A percentile compares a stretch with the other conserved stretches of the same genome.
These are phyloP conservation scores for Liparis tanakae DNA, from an alignment of 2,797 vertebrate genomes.

Conservation along the genomic window DNA sequence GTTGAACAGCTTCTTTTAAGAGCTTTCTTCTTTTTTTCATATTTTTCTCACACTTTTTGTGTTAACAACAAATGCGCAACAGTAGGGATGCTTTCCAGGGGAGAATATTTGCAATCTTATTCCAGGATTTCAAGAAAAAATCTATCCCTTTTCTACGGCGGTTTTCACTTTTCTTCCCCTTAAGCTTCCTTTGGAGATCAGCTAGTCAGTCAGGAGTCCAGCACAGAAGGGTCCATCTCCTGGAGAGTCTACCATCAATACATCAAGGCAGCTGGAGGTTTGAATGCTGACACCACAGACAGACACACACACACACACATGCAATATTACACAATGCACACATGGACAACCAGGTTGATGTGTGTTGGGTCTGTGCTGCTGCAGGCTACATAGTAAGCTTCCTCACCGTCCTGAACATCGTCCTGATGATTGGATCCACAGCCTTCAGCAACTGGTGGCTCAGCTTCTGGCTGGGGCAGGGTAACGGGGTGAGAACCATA, in stretches of 20 bases:
- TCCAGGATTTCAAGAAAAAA: background rate
- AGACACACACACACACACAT: background rate
- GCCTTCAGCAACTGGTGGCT: constrained; percentile 88
- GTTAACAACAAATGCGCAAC: background rate
- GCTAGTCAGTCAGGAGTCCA: constrained; percentile 74
- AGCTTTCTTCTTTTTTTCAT: background rate
- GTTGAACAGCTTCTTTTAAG: background rate
- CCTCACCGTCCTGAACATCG: constrained; percentile 65
- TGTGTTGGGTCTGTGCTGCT: constrained; percentile 28
- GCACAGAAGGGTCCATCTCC: constrained; percentile 74
- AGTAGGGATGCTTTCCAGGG: background rate
- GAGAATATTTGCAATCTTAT: background rate
- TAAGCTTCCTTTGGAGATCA: constrained; percentile 62
- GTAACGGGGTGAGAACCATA: constrained; percentile 79
- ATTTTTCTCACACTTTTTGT: background rate
- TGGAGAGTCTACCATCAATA: constrained; percentile 83
- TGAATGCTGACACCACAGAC: background rate
- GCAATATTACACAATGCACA: background rate
- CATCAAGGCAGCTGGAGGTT: constrained; percentile 87
- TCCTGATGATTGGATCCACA: constrained; percentile 79
- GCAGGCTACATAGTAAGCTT: constrained; percentile 81
- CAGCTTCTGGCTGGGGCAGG: constrained; percentile 82
- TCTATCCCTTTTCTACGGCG: background rate
- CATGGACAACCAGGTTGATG: background rate
- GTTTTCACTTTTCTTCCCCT: constrained; percentile 17